Conservation (phyloP, 2,113 vertebrate species). For the Jacana jacana region DNA sequence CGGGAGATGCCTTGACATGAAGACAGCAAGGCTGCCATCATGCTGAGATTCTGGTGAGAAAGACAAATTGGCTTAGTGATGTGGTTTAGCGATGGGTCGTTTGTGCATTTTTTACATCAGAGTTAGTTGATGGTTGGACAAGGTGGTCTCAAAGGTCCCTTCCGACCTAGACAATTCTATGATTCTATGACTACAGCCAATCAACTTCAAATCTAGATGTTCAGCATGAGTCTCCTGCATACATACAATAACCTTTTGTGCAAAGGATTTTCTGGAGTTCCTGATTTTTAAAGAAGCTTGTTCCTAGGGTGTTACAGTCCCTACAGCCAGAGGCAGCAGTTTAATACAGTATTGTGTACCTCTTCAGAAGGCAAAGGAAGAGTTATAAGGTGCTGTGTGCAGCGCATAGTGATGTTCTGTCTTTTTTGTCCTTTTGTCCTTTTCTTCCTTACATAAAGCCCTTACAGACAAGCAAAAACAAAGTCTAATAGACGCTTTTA, state of each 20-base stretch:
- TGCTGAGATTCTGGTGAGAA: neutral
- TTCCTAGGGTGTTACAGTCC: neutral
- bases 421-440: neutral
- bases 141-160: too few species aligned
- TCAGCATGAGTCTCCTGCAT: neutral
- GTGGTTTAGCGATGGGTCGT: too few species aligned
- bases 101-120: too few species aligned
- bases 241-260: neutral
- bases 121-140: too few species aligned
- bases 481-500: too few species aligned
- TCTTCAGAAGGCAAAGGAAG: neutral
- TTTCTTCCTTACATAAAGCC: neutral
- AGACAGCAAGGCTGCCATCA: neutral
- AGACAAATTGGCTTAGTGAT: neutral
- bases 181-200: neutral
- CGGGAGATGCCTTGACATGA: neutral
- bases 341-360: neutral
- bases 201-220: neutral
- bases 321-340: neutral
- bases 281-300: neutral
- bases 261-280: neutral
- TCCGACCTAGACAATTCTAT: too few species aligned
- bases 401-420: neutral
- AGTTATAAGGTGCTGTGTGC: neutral
- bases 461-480: neutral